Evolutionary conservation across 2,888 invertebrate genomes (phyloP).

Genomic region (Gandaritis pyraliata): DNA sequence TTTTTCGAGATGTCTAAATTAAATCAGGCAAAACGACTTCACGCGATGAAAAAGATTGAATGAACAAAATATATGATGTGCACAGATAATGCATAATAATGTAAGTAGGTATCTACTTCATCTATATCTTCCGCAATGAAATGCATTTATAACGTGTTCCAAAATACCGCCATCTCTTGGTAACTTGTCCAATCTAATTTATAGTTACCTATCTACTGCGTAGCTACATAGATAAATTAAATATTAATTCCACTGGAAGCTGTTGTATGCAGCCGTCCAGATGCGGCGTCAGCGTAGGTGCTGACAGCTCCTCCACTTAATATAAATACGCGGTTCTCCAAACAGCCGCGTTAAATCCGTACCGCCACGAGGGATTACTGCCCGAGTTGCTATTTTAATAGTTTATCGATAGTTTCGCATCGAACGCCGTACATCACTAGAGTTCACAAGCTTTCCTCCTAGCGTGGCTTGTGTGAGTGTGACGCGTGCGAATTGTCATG

Average conservation of each 20-base stretch:
- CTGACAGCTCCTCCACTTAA: slow-evolving; percentile 82
- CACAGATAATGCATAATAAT: too few relatives aligned
- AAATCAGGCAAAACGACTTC: slow-evolving; percentile 2
- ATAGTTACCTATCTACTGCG: neutral
- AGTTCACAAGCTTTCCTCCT: slow-evolving; percentile 42
- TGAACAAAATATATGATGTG: neutral
- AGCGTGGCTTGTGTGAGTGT: slow-evolving; percentile 50
- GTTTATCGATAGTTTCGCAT: slow-evolving; percentile 70
- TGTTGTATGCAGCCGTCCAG: slow-evolving; percentile 77
- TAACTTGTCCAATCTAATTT: neutral
- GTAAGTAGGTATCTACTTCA: too few relatives aligned
- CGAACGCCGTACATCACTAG: slow-evolving; percentile 52
- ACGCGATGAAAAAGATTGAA: slow-evolving; percentile 1
- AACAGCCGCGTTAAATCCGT: slow-evolving; percentile 77
- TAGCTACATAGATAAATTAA: slow-evolving; percentile 1
- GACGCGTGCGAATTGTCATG: slow-evolving; percentile 42
- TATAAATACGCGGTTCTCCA: slow-evolving; percentile 80
- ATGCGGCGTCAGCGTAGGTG: slow-evolving; percentile 76
- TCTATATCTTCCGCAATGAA: neutral
- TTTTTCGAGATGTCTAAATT: slow-evolving; percentile 59
- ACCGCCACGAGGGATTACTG: slow-evolving; percentile 61
- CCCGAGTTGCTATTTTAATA: slow-evolving; percentile 67
- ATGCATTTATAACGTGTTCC: neutral
- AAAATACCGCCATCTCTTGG: neutral
- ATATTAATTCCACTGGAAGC: slow-evolving; percentile 41